Evolutionary conservation across 1,140 invertebrate species (phyloP), one percentile per base, ranked within the genome.

Genomic region (Rhopalosiphum maidis): DNA sequence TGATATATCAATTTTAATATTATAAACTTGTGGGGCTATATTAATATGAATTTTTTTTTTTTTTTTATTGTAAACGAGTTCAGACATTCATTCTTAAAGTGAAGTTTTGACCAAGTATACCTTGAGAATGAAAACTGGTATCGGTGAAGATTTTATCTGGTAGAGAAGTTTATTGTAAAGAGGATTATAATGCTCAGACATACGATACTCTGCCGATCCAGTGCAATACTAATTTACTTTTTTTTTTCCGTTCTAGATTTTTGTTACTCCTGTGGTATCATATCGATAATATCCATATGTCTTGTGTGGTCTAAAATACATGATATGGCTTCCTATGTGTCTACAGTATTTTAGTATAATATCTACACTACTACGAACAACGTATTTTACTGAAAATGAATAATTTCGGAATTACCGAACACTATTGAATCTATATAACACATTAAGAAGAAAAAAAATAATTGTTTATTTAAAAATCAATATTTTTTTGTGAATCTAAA

Each of bases 121-220:
- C 88, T 90, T 90, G 88, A 60, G 88, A 90, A 90, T 41, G 35
- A 90, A 60, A 90, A 90, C 88, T 90, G 88, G 88, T 90, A 90
- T 60, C 25, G 88, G 22, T 30, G 35, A 60, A 55, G 88, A 90
- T 90, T 22, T 41, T 90, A 90, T 90, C 88, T 60, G 88, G 88
- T 30, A 41, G 8, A 15, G 88, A 43, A 60, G 88, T 90, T 60
- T 90, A 90, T 60, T 60, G 37, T 43, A 41, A 11, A 37, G 4
- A 23, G 60, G 54, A 90, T 54, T 43, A 60, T 90, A 60, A 90
- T 55, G 35, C 51, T 60, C 54, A 60, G 88, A 90, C 54, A 90
- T 21, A 5, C 11, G 51, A 90, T 43, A 90, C 23, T 41, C 88
- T 90, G 54, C 88, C 37, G 23, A 60, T 9, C 35, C 48, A 35